Percentiles rank a stretch among this genome's conserved stretches.
phyloP scores from a whole-genome alignment of 2,888 invertebrate species.

The Orthosia gracilis region DNA sequence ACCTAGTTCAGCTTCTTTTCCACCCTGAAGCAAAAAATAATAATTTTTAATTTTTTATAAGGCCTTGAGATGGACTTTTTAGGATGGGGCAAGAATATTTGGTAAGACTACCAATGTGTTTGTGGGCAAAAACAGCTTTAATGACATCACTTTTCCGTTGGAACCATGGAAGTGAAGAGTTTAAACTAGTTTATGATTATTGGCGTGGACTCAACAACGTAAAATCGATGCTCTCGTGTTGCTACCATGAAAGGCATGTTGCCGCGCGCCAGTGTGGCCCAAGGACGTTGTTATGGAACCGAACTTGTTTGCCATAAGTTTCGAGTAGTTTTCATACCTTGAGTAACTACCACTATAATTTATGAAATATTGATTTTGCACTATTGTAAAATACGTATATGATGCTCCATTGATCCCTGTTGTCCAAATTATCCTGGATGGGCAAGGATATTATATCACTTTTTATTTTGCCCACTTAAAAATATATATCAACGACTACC shows the following conservation, averaged over 20 bases:
- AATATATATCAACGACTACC: slow-evolving; percentile 7
- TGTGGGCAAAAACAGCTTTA: neutral
- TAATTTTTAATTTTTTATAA: neutral
- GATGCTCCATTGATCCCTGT: neutral
- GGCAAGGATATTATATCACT: neutral
- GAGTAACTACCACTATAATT: neutral
- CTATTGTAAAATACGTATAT: neutral
- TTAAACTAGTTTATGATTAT: slow-evolving; percentile 46
- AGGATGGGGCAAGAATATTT: neutral
- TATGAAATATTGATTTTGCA: neutral
- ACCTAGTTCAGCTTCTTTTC: slow-evolving; percentile 94
- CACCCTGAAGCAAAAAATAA: slow-evolving; percentile 89
- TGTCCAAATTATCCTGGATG: neutral
- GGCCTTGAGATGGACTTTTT: neutral
- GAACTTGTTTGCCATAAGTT: neutral
- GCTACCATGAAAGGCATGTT: slow-evolving; percentile 17
- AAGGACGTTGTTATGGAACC: slow-evolving; percentile 32
- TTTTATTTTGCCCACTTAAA: neutral
- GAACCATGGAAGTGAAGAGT: slow-evolving; percentile 4
- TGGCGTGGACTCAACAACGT: slow-evolving; percentile 45
- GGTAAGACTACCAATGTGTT: neutral
- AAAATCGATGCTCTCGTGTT: slow-evolving; percentile 30
- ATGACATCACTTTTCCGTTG: slow-evolving; percentile 17
- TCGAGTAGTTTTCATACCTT: neutral
- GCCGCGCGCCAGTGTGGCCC: slow-evolving; percentile 2